Evolutionary conservation across 2,888 invertebrate species (phyloP).

Genomic region (Trichopoda pennipes): DNA sequence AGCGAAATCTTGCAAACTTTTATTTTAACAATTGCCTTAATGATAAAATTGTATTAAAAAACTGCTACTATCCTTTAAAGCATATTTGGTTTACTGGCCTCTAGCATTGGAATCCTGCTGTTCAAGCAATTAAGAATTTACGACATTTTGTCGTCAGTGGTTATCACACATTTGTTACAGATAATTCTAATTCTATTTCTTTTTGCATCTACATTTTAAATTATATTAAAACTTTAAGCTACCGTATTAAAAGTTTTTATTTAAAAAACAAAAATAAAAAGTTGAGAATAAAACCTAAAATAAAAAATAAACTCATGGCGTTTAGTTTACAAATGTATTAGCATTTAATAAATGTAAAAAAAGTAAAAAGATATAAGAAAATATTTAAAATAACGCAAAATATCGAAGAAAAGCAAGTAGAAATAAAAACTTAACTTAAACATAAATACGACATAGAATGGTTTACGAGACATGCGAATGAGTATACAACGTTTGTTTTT

Average conservation of each 20-base stretch:
- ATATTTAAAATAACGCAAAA: slow-evolving; percentile 48
- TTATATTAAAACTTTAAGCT: slow-evolving; percentile 46
- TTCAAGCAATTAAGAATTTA: slow-evolving; percentile 71
- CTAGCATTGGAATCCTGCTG: slow-evolving; percentile 25
- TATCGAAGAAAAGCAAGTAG: too few relatives aligned
- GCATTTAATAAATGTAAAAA: slow-evolving; percentile 18
- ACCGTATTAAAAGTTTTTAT: slow-evolving; percentile 32
- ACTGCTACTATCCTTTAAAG: background rate
- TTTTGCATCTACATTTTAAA: slow-evolving; percentile 28
- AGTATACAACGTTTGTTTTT: slow-evolving; percentile 47
- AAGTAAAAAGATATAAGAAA: slow-evolving; percentile 5
- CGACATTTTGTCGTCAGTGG: slow-evolving; percentile 69
- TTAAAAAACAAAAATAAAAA: slow-evolving; percentile 10
- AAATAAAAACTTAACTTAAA: slow-evolving; percentile 15
- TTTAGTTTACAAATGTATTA: slow-evolving; percentile 60
- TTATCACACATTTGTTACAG: background rate
- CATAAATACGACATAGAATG: slow-evolving; percentile 28
- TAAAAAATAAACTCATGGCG: slow-evolving; percentile 56
- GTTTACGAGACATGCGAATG: slow-evolving; percentile 47
- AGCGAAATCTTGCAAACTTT: too few relatives aligned
- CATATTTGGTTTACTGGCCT: background rate
- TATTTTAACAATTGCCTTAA: too few relatives aligned
- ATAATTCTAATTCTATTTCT: slow-evolving; percentile 12
- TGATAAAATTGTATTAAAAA: too few relatives aligned
- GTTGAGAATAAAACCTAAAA: slow-evolving; percentile 36